Conservation (phyloP, 2,888 invertebrate species). For the Athripsodes cinereus region DNA sequence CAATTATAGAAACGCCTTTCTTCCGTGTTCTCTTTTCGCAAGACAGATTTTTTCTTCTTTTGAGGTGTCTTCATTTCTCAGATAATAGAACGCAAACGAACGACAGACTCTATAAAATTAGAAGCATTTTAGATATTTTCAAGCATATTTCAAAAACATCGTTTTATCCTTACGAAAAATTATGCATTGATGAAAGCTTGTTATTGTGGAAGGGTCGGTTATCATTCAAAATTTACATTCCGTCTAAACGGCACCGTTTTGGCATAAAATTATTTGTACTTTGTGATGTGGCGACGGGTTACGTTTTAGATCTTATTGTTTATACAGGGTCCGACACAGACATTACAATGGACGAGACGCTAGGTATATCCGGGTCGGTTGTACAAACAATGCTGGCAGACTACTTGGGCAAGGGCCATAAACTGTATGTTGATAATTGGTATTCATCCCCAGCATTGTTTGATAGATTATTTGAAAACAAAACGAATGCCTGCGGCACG, state of each 20-base stretch:
- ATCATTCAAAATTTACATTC: constrained; percentile 8
- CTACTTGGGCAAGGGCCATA: neutral
- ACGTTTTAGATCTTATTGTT: constrained; percentile 7
- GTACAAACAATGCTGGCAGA: constrained; percentile 4
- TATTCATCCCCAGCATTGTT: no score
- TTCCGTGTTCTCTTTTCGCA: neutral
- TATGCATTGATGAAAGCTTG: constrained; percentile 4
- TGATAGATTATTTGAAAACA: no score
- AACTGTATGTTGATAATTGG: no score
- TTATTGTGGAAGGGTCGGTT: constrained; percentile 7
- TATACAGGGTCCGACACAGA: constrained; percentile 5
- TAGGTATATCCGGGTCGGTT: constrained; percentile 7
- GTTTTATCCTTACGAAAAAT: neutral
- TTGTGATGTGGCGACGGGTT: constrained; percentile 6
- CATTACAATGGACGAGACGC: neutral
- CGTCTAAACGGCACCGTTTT: constrained; percentile 9
- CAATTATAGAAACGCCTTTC: neutral
- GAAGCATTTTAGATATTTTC: neutral
- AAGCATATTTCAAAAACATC: neutral
- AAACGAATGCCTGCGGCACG: no score
- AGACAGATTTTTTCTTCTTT: neutral
- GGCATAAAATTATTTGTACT: constrained; percentile 10
- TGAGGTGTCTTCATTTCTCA: neutral
- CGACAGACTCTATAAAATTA: neutral
- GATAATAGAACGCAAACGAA: neutral